Evolutionary conservation across 2,113 vertebrate species (phyloP).

Genomic region (Phaetusa simplex): DNA sequence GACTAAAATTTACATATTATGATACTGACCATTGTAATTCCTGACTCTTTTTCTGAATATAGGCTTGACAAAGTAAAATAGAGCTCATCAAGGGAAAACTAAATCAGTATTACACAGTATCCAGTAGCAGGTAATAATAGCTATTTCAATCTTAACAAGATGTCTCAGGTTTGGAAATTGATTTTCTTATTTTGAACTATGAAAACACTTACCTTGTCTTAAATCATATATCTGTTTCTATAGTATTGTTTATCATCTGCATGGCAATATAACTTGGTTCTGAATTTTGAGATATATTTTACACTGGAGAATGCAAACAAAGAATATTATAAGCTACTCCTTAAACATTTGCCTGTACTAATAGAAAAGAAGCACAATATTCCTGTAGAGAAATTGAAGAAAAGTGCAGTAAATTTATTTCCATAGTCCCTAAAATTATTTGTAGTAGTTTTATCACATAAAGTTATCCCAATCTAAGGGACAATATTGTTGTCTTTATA

Average conservation of each 20-base stretch:
- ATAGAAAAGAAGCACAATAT: not conserved
- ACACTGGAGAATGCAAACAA: not conserved
- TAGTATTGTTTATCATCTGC: not conserved
- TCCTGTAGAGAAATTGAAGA: not conserved
- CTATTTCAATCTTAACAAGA: not conserved
- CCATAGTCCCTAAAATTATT: not conserved
- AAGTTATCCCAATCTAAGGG: not conserved
- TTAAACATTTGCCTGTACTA: not conserved
- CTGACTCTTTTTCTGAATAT: not conserved
- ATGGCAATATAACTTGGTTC: not conserved
- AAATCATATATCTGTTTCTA: not conserved
- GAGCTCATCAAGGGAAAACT: not conserved
- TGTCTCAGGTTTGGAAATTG: not conserved
- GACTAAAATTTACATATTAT: not conserved
- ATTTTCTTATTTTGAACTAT: not conserved
- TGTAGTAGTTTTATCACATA: not conserved
- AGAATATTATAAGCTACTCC: not conserved
- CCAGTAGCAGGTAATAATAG: not conserved
- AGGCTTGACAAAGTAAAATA: not conserved
- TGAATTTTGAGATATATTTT: not conserved
- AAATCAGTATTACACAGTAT: not conserved
- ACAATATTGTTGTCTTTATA: not conserved
- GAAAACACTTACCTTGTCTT: not conserved
- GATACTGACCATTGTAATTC: not conserved
- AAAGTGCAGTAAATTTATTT: not conserved